Base-by-base conservation (phyloP, 2,888 invertebrate species). In the Apotomis turbidana region DNA sequence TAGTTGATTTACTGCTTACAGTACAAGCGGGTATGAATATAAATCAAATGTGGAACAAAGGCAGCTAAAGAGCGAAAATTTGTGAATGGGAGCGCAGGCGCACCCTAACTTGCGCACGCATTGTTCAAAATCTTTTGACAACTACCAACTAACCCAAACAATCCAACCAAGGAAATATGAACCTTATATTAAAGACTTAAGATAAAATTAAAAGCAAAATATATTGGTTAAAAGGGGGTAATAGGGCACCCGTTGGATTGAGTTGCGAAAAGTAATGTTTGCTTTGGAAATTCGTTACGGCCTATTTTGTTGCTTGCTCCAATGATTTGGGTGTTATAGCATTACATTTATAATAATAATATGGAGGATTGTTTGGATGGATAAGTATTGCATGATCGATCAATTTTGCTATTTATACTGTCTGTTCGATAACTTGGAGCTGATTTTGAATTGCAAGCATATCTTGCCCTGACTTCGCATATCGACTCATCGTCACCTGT, bases 1-100 rank as follows among this genome's bases (percentile, higher is more conserved):
- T 90, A 90, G 89, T 87, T 91, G 91, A 91, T 91, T 90, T 88
- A 87, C 84, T 86, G 86, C 81, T 88, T 89, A 91, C 90, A 91
- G 90, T 91, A 90, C 85, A 84, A 89, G 87, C 84, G 85, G 84
- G 85, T 87, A 93, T 93, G 93, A 93, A 93, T 93, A 93, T 93
- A 93, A 93, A 93, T 93, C 93, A 93, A 91, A 93, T 87, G 15
- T 84, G 87, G 91, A 90, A 93, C 93, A 93, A 93, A 87, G 84
- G 79, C 76, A 79, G 85, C 85, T 93, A 93, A 93, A 93, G 91
- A 93, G 91, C 92, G 91, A 92, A 91, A 90, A 92, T 87, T 91
- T 88, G 90, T 92, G 91, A 92, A 92, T 90, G 89, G 87, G 86
- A 83, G 78, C 82, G 82, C 85, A 88, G 83, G 78, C 82, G 82